Base-by-base conservation (phyloP, 2,888 invertebrate genomes). In the Dynastes tityus region DNA sequence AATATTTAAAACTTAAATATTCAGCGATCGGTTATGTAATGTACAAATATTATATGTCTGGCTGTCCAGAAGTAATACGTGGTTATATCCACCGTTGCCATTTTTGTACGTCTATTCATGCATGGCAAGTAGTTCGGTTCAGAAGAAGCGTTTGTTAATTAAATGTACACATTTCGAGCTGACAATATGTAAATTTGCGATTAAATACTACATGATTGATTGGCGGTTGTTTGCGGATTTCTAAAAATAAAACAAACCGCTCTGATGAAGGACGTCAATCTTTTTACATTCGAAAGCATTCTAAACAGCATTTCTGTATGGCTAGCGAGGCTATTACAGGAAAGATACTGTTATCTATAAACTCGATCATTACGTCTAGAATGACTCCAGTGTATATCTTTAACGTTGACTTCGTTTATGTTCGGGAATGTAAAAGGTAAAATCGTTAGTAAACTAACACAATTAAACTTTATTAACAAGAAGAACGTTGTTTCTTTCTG, bases 161-260 rank as follows among this genome's bases (percentile, higher is more conserved):
- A 27, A 29, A 68, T n/a, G 45, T 22, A 68, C 27, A 68, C 51
- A 68, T 65, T 65, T 29, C 27, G 29, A 68, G 27, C 13, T 11
- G 29, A 29, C 13, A 51, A 51, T 68, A 27, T 68, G 68, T 68
- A 68, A 68, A 51, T 68, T 51, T 13, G 63, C 11, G 51, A 68
- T 68, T 68, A 68, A 68, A 68, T 68, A 68, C 13, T 51, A 68
- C 65, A 68, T 67, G 67, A 67, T 68, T 68, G 27, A 63, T 63
- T 63, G 29, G 32, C 63, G 32, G 9, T 51, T 68, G 68, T 68
- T 68, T 51, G 51, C 29, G 68, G 68, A 68, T 51, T 68, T 68
- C 68, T 68, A 68, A 68, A 68, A 51, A 68, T 68, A 68, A 68
- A 53, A 49, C 22, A 29, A 68, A 29, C 49, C 68, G 51, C 29